phyloP scores from a whole-genome alignment of 30 jellyfish, hydroid and myxozoan genomes.

The Mastigias papua region DNA sequence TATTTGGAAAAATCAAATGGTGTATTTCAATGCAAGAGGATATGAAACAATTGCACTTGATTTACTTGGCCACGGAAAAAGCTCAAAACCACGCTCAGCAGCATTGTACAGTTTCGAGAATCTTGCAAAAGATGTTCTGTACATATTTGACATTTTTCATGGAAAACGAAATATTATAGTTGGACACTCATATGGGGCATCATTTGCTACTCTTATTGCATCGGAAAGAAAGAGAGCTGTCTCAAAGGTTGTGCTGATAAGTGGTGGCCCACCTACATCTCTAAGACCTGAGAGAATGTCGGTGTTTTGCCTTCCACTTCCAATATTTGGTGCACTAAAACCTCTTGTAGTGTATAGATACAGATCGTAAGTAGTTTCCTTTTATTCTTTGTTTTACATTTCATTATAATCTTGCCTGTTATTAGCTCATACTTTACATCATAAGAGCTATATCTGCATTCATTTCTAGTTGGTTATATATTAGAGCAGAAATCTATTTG shows the following conservation, averaged over 20 bases:
- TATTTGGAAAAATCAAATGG: slow-evolving; percentile 87
- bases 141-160: slow-evolving; percentile 80
- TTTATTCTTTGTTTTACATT: not conserved
- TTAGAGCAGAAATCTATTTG: too few relatives aligned
- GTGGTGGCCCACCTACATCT: slow-evolving; percentile 99
- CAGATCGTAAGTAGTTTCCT: slow-evolving; percentile 71
- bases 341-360: slow-evolving; percentile 79
- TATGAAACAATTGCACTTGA: slow-evolving; percentile 90
- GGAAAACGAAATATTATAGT: slow-evolving; percentile 70
- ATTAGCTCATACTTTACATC: too few relatives aligned
- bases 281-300: slow-evolving; percentile 91
- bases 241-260: slow-evolving; percentile 80
- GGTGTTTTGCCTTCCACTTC: slow-evolving; percentile 91
- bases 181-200: slow-evolving; percentile 99
- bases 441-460: too few relatives aligned
- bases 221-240: slow-evolving; percentile 79
- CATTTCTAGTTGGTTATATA: too few relatives aligned
- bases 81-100: slow-evolving; percentile 84
- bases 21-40: slow-evolving; percentile 73
- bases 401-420: too few relatives aligned
- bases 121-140: slow-evolving; percentile 87
- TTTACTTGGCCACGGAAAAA: slow-evolving; percentile 95
- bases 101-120: slow-evolving; percentile 67
- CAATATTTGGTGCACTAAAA: slow-evolving; percentile 70
- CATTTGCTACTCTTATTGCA: slow-evolving; percentile 92